Evolutionary conservation across 1,140 invertebrate species (phyloP), one percentile per base, ranked within the genome.

Genomic region (Scaptomyza hsui): DNA sequence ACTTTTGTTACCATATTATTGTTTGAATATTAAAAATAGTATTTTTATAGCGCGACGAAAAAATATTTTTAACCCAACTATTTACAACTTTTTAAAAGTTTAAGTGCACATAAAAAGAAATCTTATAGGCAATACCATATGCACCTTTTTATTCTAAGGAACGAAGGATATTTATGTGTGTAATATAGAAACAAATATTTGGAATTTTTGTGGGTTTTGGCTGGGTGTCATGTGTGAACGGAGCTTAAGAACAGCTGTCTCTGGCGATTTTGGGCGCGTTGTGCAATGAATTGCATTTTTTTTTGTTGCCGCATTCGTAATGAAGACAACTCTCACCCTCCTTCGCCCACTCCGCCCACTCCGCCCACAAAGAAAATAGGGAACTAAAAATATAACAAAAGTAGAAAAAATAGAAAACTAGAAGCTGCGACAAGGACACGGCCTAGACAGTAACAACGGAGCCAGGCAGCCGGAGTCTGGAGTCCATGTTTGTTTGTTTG

Each of bases 261-360:
- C 19, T 4, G 24, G 59, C 5, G 24, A 51, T 29, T 29, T 51
- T 39, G 21, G 62, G 37, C 52, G 72, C 70, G 55, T 68, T 64
- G 61, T 56, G 78, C 78, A 74, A 82, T 82, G 74, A 77, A 78
- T 68, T 82, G 74, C 75, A 72, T 59, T 74, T 59, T 42, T 37
- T 41, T 37, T 42, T 42, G 42, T 44, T 77, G 74, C 55, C 77
- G 72, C 72, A 71, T 65, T 65, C 72, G 67, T 80, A 79, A 79
- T 79, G 67, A 80, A 81, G 78, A 67, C 64, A 70, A 64, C 32
- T 59, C 12, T 45, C 42, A 1, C 24, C 51, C 52, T n/a, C n/a
- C n/a, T n/a, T n/a, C n/a, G n/a, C n/a, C n/a, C n/a, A n/a, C n/a
- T n/a, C n/a, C n/a, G n/a, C n/a, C n/a, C n/a, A n/a, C n/a, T n/a